Percentiles rank a stretch among this genome's conserved stretches.
These are phyloP conservation scores for Eulemur coronatus DNA, from an alignment of 2,797 vertebrate genomes.

Conservation along the genomic window DNA sequence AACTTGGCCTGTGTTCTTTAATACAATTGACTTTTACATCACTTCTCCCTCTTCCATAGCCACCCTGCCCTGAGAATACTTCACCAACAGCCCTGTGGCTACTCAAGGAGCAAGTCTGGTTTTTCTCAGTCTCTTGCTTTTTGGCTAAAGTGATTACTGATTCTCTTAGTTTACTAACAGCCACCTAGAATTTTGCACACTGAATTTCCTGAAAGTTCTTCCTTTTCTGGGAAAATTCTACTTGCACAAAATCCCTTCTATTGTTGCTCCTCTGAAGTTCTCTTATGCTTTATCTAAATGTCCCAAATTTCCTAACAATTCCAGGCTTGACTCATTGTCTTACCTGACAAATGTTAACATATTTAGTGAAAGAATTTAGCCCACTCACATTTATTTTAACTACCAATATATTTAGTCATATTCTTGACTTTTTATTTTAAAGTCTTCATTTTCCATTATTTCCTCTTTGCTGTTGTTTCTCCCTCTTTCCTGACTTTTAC, in stretches of 20 bases:
- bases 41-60: neutral
- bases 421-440: constrained; percentile 37
- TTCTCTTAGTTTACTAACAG: constrained; percentile 13
- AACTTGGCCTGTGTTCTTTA: neutral
- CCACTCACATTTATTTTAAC: constrained; percentile 69
- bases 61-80: neutral
- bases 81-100: neutral
- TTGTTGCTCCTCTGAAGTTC: constrained; percentile 10
- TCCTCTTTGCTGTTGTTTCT: neutral
- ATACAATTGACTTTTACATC: neutral
- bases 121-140: neutral
- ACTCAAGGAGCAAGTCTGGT: neutral
- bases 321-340: constrained; percentile 51
- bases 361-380: constrained; percentile 30
- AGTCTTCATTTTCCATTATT: constrained; percentile 21
- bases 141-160: neutral
- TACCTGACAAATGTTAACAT: constrained; percentile 54
- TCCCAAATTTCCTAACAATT: constrained; percentile 41
- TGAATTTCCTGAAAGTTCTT: constrained; percentile 43
- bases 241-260: constrained; percentile 3
- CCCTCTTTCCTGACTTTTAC: neutral
- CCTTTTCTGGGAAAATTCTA: constrained; percentile 33
- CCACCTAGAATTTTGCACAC: constrained; percentile 23
- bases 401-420: constrained; percentile 48
- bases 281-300: constrained; percentile 10